These are phyloP conservation scores for Zenarchopterus dispar DNA, from an alignment of 2,797 vertebrate species.

Conservation along the genomic window DNA sequence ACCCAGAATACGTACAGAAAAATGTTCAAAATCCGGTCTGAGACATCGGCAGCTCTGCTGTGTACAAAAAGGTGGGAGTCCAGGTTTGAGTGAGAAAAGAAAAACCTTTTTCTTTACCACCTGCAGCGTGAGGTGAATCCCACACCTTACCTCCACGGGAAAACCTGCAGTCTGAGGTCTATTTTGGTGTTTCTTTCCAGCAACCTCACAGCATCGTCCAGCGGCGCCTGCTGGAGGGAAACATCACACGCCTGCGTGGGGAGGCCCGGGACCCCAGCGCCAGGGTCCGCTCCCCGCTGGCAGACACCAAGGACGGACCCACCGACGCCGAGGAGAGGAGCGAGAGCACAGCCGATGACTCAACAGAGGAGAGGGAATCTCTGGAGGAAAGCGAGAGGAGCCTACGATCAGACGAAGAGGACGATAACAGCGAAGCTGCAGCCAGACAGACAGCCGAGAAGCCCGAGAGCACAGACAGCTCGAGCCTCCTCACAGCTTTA, in stretches of 20 bases:
- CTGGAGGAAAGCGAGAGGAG: conserved; percentile 84
- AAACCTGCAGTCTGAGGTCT: not conserved
- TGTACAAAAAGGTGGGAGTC: too few species aligned
- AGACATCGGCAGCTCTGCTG: not conserved
- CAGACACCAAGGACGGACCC: conserved; percentile 76
- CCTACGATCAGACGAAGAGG: conserved; percentile 82
- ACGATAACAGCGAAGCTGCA: conserved; percentile 66
- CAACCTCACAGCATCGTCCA: conserved; percentile 95
- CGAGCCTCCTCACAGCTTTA: conserved; percentile 68
- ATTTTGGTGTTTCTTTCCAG: conserved; percentile 65
- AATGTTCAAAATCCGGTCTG: not conserved
- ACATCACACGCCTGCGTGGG: conserved; percentile 82
- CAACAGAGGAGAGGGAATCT: conserved; percentile 82
- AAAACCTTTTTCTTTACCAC: too few species aligned
- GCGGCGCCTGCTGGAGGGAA: conserved; percentile 90
- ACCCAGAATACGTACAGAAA: not conserved
- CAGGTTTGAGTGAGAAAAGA: too few species aligned
- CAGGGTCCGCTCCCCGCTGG: conserved; percentile 78
- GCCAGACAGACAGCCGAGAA: conserved; percentile 61
- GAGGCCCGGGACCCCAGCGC: conserved; percentile 70
- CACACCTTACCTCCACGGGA: not conserved
- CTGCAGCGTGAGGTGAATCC: too few species aligned
- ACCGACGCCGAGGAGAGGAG: conserved; percentile 78
- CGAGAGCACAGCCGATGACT: conserved; percentile 82
- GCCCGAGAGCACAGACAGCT: conserved; percentile 44